phyloP scores from a whole-genome alignment of 35 echinoderm and acorn worm genomes.

The Hemicentrotus pulcherrimus region DNA sequence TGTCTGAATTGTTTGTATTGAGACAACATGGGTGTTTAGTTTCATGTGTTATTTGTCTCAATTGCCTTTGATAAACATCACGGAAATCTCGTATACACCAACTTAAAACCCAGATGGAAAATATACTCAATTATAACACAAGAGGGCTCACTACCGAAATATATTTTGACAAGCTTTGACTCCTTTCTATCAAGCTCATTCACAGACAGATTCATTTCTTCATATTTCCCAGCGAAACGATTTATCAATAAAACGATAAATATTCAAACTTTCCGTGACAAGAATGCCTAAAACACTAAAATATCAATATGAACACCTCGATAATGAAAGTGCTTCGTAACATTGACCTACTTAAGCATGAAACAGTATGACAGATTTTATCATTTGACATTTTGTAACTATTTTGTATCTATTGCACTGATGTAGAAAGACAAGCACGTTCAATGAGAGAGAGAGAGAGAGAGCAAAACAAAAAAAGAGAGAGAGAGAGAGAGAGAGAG shows the following conservation, averaged over 20 bases:
- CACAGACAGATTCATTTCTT: no score
- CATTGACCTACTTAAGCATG: not conserved
- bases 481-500: not conserved
- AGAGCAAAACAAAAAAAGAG: not conserved
- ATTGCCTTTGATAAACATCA: no score
- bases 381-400: not conserved
- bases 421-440: not conserved
- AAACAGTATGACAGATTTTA: not conserved
- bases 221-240: no score
- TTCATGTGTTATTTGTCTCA: no score
- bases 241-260: no score
- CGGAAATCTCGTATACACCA: not conserved
- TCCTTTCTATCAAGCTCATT: not conserved
- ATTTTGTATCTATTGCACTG: not conserved
- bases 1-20: no score
- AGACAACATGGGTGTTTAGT: no score
- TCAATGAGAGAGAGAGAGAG: not conserved
- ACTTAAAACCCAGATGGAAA: not conserved
- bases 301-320: not conserved
- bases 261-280: no score
- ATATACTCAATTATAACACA: not conserved
- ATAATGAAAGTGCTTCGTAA: not conserved
- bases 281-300: no score
- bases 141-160: not conserved
- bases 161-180: not conserved